These are phyloP conservation scores for Sebastes vulpes DNA, from an alignment of 2,797 vertebrate species.

Conservation along the genomic window DNA sequence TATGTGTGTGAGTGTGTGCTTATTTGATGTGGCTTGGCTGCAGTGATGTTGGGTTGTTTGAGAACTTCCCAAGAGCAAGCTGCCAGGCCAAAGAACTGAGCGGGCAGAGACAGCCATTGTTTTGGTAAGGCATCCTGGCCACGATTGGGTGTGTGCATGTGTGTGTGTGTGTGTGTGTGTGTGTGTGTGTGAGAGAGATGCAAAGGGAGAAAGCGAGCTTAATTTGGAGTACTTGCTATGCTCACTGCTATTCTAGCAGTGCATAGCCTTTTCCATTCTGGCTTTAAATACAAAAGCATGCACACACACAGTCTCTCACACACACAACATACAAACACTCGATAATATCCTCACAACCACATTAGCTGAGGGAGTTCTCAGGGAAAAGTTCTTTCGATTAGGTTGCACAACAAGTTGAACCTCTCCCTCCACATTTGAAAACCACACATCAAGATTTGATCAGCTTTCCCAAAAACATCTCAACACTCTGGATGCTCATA, in stretches of 20 bases:
- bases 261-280: slow-evolving; percentile 63
- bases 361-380: slow-evolving; percentile 40
- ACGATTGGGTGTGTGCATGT: slow-evolving; percentile 12
- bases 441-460: slow-evolving; percentile 57
- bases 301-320: not conserved
- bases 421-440: slow-evolving; percentile 43
- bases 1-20: slow-evolving; percentile 2
- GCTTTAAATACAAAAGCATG: slow-evolving; percentile 26
- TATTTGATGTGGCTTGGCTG: slow-evolving; percentile 83
- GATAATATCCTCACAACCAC: slow-evolving; percentile 19
- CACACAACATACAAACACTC: slow-evolving; percentile 33
- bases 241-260: slow-evolving; percentile 29
- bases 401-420: slow-evolving; percentile 57
- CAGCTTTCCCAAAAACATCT: slow-evolving; percentile 57
- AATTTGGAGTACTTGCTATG: slow-evolving; percentile 35
- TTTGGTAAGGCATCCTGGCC: slow-evolving; percentile 67
- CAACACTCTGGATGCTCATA: slow-evolving; percentile 35
- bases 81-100: slow-evolving; percentile 52
- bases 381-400: slow-evolving; percentile 31
- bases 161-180: slow-evolving; percentile 8
- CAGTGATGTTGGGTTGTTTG: slow-evolving; percentile 69
- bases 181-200: slow-evolving; percentile 11
- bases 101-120: slow-evolving; percentile 75
- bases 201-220: slow-evolving; percentile 14
- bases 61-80: slow-evolving; percentile 71